These are phyloP conservation scores for Macropis europaea DNA, from an alignment of 2,888 invertebrate genomes.

Conservation along the genomic window DNA sequence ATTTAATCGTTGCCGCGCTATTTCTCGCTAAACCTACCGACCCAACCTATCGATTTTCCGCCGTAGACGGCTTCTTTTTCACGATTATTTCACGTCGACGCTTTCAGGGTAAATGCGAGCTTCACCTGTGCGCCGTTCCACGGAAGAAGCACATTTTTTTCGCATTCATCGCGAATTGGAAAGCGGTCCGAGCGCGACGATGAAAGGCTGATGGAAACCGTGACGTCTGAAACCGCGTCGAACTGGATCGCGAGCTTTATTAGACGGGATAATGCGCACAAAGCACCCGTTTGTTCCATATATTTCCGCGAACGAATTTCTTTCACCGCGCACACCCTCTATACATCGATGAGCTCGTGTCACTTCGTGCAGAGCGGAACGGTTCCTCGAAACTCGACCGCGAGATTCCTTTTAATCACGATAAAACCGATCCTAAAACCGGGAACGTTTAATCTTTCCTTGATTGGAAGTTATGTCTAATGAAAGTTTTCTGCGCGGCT, in stretches of 20 bases:
- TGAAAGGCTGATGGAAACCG: slow-evolving; percentile 41
- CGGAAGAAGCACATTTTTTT: neutral
- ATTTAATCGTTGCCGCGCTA: slow-evolving; percentile 14
- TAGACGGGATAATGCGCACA: slow-evolving; percentile 41
- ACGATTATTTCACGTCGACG: slow-evolving; percentile 23
- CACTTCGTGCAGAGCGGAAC: neutral
- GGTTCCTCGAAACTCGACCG: slow-evolving; percentile 35
- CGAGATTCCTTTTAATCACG: slow-evolving; percentile 40
- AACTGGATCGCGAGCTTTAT: slow-evolving; percentile 47
- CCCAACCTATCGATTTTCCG: slow-evolving; percentile 24
- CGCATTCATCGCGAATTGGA: slow-evolving; percentile 25
- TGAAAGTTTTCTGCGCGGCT: no score
- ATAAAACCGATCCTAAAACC: no score
- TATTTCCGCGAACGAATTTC: slow-evolving; percentile 32
- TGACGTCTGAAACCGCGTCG: slow-evolving; percentile 27
- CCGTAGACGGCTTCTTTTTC: slow-evolving; percentile 9
- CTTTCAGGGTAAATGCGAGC: slow-evolving; percentile 35
- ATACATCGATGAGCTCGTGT: neutral
- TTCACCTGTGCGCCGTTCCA: slow-evolving; percentile 13
- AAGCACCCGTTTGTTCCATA: slow-evolving; percentile 49
- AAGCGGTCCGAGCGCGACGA: slow-evolving; percentile 20
- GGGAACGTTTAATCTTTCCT: no score
- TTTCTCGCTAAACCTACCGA: neutral
- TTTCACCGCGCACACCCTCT: neutral
- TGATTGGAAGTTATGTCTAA: no score